A percentile compares a stretch with the other conserved stretches of the same genome.
Evolutionary conservation across 2,797 vertebrate species (phyloP).

Genomic region (Zenarchopterus dispar): DNA sequence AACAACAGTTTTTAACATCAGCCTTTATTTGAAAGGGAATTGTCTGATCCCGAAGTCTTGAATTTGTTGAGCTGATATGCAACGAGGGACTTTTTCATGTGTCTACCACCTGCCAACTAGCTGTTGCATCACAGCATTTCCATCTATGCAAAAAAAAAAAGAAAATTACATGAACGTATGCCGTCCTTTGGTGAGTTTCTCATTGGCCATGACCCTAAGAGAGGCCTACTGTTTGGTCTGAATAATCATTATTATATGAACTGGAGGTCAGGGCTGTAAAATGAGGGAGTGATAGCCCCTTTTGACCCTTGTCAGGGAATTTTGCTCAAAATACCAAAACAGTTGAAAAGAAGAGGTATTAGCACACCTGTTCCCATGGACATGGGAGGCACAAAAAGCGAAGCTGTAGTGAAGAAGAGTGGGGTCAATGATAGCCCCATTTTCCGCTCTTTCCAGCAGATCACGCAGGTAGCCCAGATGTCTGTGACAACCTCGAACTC

Average conservation of each 20-base stretch:
- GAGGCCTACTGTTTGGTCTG: neutral
- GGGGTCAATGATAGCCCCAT: conserved; percentile 95
- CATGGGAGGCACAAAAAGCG: conserved; percentile 98
- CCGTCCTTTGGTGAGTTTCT: no score
- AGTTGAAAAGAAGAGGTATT: conserved; percentile 29
- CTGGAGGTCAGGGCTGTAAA: neutral
- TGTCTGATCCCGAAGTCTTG: neutral
- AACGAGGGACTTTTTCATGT: neutral
- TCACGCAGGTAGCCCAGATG: conserved; percentile 97
- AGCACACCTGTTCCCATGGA: conserved; percentile 97
- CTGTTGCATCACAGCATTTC: no score
- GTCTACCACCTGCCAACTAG: neutral
- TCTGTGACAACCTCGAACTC: conserved; percentile 96
- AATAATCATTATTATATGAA: neutral
- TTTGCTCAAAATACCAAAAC: conserved; percentile 4
- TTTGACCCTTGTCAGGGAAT: neutral
- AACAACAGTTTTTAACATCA: no score
- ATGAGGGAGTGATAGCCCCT: neutral
- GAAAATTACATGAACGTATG: no score
- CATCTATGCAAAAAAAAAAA: neutral
- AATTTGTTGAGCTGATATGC: neutral
- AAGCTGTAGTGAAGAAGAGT: conserved; percentile 99
- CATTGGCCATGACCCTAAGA: neutral
- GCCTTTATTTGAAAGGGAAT: no score
- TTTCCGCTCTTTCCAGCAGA: conserved; percentile 95